These are phyloP conservation scores for Drosophila limbata DNA, from an alignment of 2,888 invertebrate species.

Conservation along the genomic window DNA sequence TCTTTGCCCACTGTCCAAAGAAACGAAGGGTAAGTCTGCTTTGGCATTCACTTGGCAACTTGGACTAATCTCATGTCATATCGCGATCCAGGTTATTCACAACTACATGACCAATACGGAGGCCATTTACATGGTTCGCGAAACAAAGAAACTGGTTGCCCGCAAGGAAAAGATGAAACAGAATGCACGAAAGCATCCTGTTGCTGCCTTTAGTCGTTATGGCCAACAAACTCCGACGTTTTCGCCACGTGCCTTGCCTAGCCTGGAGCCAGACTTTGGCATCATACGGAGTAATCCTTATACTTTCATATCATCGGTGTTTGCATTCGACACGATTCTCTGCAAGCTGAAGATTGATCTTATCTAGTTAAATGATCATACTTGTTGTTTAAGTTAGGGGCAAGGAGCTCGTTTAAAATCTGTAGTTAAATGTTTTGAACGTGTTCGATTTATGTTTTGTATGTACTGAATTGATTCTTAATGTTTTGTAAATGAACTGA, in stretches of 20 bases:
- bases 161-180: constrained; percentile 85
- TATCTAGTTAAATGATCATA: constrained; percentile 32
- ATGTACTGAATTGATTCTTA: constrained; percentile 23
- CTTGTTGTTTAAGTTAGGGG: not conserved
- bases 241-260: constrained; percentile 77
- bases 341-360: constrained; percentile 81
- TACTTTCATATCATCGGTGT: constrained; percentile 84
- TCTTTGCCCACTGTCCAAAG: constrained; percentile 86
- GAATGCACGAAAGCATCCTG: constrained; percentile 79
- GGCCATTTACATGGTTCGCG: constrained; percentile 84
- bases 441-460: constrained; percentile 34
- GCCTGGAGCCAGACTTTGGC: constrained; percentile 85
- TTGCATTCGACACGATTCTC: constrained; percentile 84
- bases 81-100: constrained; percentile 82
- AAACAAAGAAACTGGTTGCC: constrained; percentile 84
- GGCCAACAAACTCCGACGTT: constrained; percentile 58
- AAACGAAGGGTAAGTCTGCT: constrained; percentile 76
- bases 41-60: not conserved
- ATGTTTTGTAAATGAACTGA: constrained; percentile 24
- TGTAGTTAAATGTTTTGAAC: constrained; percentile 54
- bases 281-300: constrained; percentile 83
- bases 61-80: not conserved
- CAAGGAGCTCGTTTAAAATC: constrained; percentile 18
- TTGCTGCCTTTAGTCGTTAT: constrained; percentile 32
- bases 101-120: constrained; percentile 84